A percentile compares a stretch with the other conserved stretches of the same genome.
Evolutionary conservation across 2,888 invertebrate genomes (phyloP).

Genomic region (Galerucella nymphaeae): DNA sequence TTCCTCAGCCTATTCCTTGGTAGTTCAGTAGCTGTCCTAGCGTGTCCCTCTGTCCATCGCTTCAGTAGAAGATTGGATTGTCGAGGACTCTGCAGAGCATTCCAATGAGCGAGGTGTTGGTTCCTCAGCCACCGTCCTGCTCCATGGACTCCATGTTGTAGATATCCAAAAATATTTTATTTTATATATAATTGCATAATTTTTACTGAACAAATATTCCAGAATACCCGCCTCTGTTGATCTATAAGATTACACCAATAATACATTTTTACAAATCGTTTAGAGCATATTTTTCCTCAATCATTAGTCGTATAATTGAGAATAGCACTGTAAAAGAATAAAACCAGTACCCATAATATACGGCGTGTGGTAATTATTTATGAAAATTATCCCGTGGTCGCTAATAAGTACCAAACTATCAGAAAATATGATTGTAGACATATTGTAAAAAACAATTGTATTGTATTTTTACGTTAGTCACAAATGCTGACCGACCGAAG

Average conservation of each 20-base stretch:
- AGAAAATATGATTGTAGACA: slow-evolving; percentile 46
- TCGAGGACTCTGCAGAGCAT: no score
- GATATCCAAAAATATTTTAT: no score
- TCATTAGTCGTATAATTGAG: slow-evolving; percentile 30
- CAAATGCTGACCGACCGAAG: slow-evolving; percentile 53
- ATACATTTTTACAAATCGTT: slow-evolving; percentile 33
- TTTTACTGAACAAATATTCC: not conserved
- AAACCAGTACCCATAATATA: slow-evolving; percentile 38
- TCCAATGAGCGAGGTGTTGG: no score
- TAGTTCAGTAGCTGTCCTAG: no score
- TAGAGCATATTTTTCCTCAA: slow-evolving; percentile 28
- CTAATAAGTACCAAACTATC: slow-evolving; percentile 47
- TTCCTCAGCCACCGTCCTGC: no score
- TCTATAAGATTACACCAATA: slow-evolving; percentile 20
- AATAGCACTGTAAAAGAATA: slow-evolving; percentile 29
- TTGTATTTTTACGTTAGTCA: slow-evolving; percentile 49
- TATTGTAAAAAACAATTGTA: slow-evolving; percentile 49
- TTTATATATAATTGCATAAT: not conserved
- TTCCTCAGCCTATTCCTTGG: no score
- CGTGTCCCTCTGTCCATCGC: no score
- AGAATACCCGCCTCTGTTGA: slow-evolving; percentile 12
- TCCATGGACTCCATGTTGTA: no score
- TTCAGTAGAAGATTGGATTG: no score
- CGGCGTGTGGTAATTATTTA: slow-evolving; percentile 44
- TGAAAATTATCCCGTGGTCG: slow-evolving; percentile 46